Base-by-base conservation (phyloP, 2,113 vertebrate species). In the Labeo rohita region DNA sequence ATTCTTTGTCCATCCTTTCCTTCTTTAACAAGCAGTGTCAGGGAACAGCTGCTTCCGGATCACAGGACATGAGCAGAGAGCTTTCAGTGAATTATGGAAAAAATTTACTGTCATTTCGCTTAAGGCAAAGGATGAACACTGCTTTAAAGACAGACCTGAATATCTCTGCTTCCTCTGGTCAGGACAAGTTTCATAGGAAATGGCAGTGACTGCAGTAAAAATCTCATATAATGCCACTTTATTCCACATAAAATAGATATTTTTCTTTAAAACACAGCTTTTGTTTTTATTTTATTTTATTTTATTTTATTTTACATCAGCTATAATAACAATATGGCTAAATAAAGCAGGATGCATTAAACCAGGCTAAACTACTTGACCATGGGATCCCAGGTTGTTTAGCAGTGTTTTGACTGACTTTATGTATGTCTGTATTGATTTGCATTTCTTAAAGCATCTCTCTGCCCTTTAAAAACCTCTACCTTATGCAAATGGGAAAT, bases 11-110 rank as follows among this genome's bases (percentile, higher is more conserved):
- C 4, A 47, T 76, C 39, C 15, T 12, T 70, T 85, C 21, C 45
- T 74, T 16, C 11, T 59, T 70, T 85, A 28, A 21, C 36, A 43
- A n/a, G 65, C 59, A 36, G 45, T 77, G 59, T 79, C 49, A 80
- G 21, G 18, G 16, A 16, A 56, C 93, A 94, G 92, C 92, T 94
- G 94, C 92, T 93, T 94, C 94, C 93, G 86, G 92, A 87, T 89
- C 91, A 85, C 45, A 75, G 86, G 70, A 50, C 90, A n/a, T 80
- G 28, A 21, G 74, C 63, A 39, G 7, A 65, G 49, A 2, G 21
- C 70, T 81, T 81, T 34, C 63, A 76, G 70, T 76, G 16, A 43
- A 74, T 8, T n/a, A n/a, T 49, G 85, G 49, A 85, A 61, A 75
- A 84, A 28, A 28, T 28, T 1, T 28, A 11, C 50, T 59, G 70